Evolutionary conservation across 2,113 vertebrate species (phyloP).

Genomic region (Falco punctatus): DNA sequence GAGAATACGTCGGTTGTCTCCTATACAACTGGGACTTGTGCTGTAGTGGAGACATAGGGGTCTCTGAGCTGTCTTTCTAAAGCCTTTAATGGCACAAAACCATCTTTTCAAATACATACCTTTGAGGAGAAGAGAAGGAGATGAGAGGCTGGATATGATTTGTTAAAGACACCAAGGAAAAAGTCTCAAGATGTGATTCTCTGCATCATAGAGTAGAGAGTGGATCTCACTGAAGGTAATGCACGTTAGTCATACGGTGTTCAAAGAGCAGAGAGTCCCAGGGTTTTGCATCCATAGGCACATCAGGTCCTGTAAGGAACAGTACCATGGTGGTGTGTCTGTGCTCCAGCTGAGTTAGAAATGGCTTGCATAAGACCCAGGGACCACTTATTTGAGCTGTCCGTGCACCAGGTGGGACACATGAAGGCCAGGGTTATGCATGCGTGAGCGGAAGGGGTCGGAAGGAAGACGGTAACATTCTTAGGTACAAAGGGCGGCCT

Average conservation of each 20-base stretch:
- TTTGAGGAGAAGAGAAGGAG: background rate
- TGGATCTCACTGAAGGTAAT: background rate
- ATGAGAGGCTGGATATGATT: background rate
- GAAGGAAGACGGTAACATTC: background rate
- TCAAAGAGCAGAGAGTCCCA: background rate
- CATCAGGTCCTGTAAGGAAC: background rate
- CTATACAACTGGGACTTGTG: background rate
- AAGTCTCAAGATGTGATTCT: background rate
- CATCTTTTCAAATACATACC: background rate
- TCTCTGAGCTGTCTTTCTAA: background rate
- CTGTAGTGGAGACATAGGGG: background rate
- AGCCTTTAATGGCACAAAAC: background rate
- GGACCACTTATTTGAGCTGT: background rate
- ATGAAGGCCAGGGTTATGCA: background rate
- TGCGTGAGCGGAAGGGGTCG: background rate
- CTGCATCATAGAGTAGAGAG: background rate
- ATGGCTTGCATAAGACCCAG: background rate
- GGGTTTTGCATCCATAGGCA: background rate
- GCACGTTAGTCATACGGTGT: fast-evolving
- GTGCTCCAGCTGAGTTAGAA: background rate
- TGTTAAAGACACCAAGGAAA: background rate
- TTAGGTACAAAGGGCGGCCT: background rate
- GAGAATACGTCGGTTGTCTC: background rate
- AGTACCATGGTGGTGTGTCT: no score
- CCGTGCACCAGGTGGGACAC: background rate